A percentile compares a stretch with the other conserved stretches of the same genome.
phyloP scores from a whole-genome alignment of 2,797 vertebrate species.

The Adrianichthys oophorus region DNA sequence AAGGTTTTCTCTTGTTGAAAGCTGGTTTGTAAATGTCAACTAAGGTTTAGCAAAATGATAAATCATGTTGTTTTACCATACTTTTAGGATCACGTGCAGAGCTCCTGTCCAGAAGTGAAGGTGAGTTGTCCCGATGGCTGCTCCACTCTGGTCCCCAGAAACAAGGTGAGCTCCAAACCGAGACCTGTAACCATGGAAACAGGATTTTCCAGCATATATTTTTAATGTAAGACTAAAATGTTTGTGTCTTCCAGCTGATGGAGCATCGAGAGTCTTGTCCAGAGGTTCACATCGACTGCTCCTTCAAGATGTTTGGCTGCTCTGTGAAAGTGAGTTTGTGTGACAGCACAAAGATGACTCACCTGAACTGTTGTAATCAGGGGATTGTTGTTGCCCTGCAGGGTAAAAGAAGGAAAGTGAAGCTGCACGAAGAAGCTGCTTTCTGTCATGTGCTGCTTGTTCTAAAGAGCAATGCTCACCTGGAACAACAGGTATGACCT shows the following conservation, averaged over 20 bases:
- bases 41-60: too few species aligned
- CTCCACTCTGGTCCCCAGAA: conserved; percentile 77
- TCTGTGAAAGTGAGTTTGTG: conserved; percentile 36
- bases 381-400: conserved; percentile 8
- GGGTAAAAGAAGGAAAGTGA: conserved; percentile 80
- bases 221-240: background rate
- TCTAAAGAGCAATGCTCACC: conserved; percentile 80
- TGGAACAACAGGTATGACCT: conserved; percentile 84
- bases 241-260: conserved; percentile 25
- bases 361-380: background rate
- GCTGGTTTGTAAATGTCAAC: too few species aligned
- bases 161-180: conserved; percentile 72
- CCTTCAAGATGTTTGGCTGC: conserved; percentile 40
- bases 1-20: too few species aligned
- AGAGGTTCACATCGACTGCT: conserved; percentile 26
- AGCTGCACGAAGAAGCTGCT: conserved; percentile 81
- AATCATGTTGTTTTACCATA: background rate
- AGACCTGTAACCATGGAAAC: conserved; percentile 25
- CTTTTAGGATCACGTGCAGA: conserved; percentile 80
- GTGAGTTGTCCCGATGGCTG: conserved; percentile 85
- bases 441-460: conserved; percentile 85
- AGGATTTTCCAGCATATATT: background rate
- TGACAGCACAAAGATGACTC: background rate
- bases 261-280: conserved; percentile 38
- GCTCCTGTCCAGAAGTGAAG: conserved; percentile 81